Percentiles rank a stretch among this genome's conserved stretches.
phyloP scores from a whole-genome alignment of 2,888 invertebrate genomes.

The Cenopis cana region DNA sequence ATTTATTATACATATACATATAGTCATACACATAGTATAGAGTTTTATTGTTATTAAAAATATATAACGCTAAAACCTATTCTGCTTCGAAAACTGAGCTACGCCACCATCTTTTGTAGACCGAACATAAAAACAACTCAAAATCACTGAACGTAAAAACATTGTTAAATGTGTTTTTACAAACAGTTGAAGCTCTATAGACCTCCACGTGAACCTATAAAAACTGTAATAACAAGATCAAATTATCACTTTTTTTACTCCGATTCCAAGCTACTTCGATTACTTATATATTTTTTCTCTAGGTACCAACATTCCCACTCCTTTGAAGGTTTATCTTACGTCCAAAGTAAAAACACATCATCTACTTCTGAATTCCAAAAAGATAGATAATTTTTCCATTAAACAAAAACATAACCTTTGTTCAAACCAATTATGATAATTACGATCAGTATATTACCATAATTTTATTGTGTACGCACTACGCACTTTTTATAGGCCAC shows the following conservation, averaged over 20 bases:
- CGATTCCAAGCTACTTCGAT: neutral
- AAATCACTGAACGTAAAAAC: too few species aligned
- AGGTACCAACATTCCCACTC: too few species aligned
- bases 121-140: too few species aligned
- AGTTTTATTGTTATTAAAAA: too few species aligned
- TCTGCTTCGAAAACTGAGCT: too few species aligned
- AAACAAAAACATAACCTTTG: neutral
- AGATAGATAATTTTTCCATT: neutral
- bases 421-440: neutral
- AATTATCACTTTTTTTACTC: conserved; percentile 3
- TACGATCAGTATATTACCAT: conserved; percentile 9
- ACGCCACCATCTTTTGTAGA: too few species aligned
- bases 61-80: too few species aligned
- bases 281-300: conserved; percentile 1
- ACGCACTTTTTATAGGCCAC: neutral
- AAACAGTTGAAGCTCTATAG: neutral
- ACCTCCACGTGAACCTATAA: neutral
- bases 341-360: neutral
- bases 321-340: neutral
- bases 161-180: neutral
- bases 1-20: too few species aligned
- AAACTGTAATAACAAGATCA: conserved; percentile 8
- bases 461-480: neutral
- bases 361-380: neutral
- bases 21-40: too few species aligned